Percentiles rank a stretch among this genome's conserved stretches.
These are phyloP conservation scores for Macaria liturata DNA, from an alignment of 2,888 invertebrate genomes.

Conservation along the genomic window DNA sequence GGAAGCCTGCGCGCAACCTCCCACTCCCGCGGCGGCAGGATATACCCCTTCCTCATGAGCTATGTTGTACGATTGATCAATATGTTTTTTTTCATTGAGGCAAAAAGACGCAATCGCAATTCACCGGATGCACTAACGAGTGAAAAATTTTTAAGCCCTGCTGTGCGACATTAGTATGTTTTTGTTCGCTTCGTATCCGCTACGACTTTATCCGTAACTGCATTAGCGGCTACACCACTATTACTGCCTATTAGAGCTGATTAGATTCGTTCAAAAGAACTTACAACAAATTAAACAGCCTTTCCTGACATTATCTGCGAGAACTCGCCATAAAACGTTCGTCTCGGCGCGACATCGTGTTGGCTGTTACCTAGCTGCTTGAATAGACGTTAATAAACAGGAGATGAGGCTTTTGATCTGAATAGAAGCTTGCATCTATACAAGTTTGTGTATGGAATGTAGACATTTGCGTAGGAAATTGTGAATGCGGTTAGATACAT, in stretches of 20 bases:
- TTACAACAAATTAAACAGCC: constrained; percentile 37
- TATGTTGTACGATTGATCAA: constrained; percentile 71
- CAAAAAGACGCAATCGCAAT: constrained; percentile 77
- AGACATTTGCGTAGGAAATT: constrained; percentile 34
- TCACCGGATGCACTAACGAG: constrained; percentile 82
- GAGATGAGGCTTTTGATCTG: constrained; percentile 51
- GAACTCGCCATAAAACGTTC: constrained; percentile 35
- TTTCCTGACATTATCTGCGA: constrained; percentile 33
- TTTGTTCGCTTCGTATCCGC: constrained; percentile 69
- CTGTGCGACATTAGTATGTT: constrained; percentile 64
- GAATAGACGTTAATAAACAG: constrained; percentile 50
- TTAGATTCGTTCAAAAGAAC: constrained; percentile 43
- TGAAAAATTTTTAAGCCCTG: constrained; percentile 67
- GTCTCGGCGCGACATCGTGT: constrained; percentile 38
- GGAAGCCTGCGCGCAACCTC: constrained; percentile 70
- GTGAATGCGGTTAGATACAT: constrained; percentile 28
- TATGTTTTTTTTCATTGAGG: constrained; percentile 69
- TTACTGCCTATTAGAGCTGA: constrained; percentile 44
- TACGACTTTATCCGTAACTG: constrained; percentile 56
- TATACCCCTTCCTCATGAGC: constrained; percentile 69
- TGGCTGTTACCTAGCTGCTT: constrained; percentile 44
- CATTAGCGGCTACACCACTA: constrained; percentile 39
- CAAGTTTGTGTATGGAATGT: constrained; percentile 28
- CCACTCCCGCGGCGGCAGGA: constrained; percentile 65
- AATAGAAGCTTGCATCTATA: constrained; percentile 42